Base-by-base conservation (phyloP, 2,888 invertebrate genomes). In the Junonia oenone region DNA sequence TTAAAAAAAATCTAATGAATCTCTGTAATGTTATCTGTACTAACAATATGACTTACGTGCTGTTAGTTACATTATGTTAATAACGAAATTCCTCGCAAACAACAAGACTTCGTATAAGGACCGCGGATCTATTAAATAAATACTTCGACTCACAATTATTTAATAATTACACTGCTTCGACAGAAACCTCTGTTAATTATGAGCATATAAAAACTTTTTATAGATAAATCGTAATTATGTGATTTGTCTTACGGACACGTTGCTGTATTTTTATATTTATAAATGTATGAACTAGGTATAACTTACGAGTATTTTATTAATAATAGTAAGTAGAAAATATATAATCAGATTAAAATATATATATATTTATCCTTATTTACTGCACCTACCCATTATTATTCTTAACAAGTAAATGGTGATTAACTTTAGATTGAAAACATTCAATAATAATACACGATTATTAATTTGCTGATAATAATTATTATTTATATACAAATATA, bases 121-220 rank as follows among this genome's bases (percentile, higher is more conserved):
- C 35, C 29, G 51, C 15, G 6, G 9, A 38, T 37, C 45, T 29
- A 48, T 51, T 51, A 58, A 40, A 51, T 46, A 51, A 29, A 58
- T 58, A 53, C 50, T 51, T 54, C n/a, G 26, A 43, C 13, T 46
- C 43, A 46, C 47, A 50, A 57, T 57, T 57, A 51, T 54, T 46
- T 49, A 33, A 51, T 51, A 50, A 50, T 57, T 53, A 45, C 53
- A 15, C 22, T 45, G 37, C 43, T 49, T 56, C 43, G 52, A 56
- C 45, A 26, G 14, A 37, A 49, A 53, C 48, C 50, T 45, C 15
- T 17, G 19, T 40, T 40, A 40, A 40, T 19, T 40, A 40, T 19
- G 19, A 17, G 11, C n/a, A 19, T 19, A 19, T 40, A 19, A 40
- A 38, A 38, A 48, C 46, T 29, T 35, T 35, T 29, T 19, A 50